Conservation (phyloP, 2,888 invertebrate species). For the Noctua pronuba region DNA sequence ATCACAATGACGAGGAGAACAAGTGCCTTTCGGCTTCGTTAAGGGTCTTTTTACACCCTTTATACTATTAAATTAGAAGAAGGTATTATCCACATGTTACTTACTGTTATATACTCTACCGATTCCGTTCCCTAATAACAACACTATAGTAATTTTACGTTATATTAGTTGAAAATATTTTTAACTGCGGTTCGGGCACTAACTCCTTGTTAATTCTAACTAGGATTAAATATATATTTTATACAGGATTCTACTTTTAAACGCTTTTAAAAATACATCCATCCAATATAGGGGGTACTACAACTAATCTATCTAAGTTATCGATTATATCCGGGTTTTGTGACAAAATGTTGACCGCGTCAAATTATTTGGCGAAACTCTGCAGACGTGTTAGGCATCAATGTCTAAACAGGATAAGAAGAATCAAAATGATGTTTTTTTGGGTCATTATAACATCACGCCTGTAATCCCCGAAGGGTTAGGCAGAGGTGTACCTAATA, state of each 20-base stretch:
- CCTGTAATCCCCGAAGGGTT: not conserved
- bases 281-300: conserved; percentile 54
- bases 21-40: too few relatives aligned
- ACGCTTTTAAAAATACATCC: conserved; percentile 64
- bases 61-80: too few relatives aligned
- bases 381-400: not conserved
- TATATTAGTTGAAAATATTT: conserved; percentile 62
- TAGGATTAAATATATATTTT: conserved; percentile 31
- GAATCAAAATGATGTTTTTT: not conserved
- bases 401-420: not conserved
- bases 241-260: conserved; percentile 40
- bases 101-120: not conserved
- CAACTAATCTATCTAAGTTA: conserved; percentile 33
- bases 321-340: conserved; percentile 35
- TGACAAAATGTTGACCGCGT: not conserved
- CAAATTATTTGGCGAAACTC: not conserved
- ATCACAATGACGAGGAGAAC: too few relatives aligned
- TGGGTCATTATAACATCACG: not conserved
- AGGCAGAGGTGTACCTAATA: not conserved
- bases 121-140: not conserved
- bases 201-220: conserved; percentile 29
- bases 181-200: conserved; percentile 48
- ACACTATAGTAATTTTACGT: conserved; percentile 25
- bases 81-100: not conserved
- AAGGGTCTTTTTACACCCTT: too few relatives aligned